phyloP scores from a whole-genome alignment of 2,113 vertebrate genomes.

The Paracanthobrama guichenoti region DNA sequence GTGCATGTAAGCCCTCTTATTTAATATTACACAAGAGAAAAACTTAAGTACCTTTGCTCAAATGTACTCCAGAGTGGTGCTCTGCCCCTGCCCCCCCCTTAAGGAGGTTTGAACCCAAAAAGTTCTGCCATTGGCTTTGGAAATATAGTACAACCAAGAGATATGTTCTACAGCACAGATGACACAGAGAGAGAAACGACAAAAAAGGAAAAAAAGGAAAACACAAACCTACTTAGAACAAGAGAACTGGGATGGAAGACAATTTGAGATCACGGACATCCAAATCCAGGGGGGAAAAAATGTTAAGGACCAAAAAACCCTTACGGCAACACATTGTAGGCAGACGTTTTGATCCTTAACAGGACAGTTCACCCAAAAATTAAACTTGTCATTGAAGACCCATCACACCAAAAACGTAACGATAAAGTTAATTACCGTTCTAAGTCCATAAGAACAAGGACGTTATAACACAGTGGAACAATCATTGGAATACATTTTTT shows the following conservation, averaged over 20 bases:
- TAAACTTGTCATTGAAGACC: background rate
- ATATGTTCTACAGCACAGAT: slow-evolving; percentile 59
- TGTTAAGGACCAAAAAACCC: background rate
- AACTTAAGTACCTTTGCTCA: slow-evolving; percentile 63
- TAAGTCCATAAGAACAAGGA: background rate
- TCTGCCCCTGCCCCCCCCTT: slow-evolving; percentile 55
- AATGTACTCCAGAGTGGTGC: slow-evolving; percentile 65
- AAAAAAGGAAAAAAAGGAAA: slow-evolving; percentile 43
- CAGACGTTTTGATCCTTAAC: background rate
- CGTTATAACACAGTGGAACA: background rate
- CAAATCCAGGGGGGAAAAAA: slow-evolving; percentile 24
- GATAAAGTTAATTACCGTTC: background rate
- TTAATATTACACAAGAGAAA: slow-evolving; percentile 62
- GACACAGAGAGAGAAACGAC: slow-evolving; percentile 60
- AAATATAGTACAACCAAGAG: slow-evolving; percentile 61
- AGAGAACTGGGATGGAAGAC: slow-evolving; percentile 49
- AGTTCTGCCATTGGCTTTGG: slow-evolving; percentile 61
- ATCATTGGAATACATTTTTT: background rate
- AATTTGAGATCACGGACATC: slow-evolving; percentile 51
- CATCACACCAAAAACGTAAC: background rate
- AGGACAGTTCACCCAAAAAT: background rate
- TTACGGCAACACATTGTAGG: background rate
- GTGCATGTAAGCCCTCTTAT: slow-evolving; percentile 47
- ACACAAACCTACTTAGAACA: slow-evolving; percentile 60
- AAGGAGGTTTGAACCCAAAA: slow-evolving; percentile 62